Conservation (phyloP, 2,797 vertebrate genomes). For the Simalia tracyae region DNA sequence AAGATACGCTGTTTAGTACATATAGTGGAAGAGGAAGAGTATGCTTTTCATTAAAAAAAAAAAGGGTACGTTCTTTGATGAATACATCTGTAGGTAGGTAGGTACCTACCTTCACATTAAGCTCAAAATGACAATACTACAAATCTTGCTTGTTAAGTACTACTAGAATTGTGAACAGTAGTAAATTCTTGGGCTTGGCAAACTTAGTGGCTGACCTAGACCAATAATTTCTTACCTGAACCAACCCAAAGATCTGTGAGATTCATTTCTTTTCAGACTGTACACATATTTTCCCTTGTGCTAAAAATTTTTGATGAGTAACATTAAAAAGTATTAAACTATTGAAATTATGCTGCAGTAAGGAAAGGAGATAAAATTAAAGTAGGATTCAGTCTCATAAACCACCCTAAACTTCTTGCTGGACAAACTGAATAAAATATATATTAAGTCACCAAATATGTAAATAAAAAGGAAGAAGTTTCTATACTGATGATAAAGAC, state of each 20-base stretch:
- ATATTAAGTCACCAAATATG: neutral
- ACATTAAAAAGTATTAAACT: slow-evolving; percentile 39
- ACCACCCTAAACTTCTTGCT: neutral
- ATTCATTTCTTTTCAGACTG: slow-evolving; percentile 74
- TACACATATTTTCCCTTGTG: slow-evolving; percentile 78
- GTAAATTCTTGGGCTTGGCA: neutral
- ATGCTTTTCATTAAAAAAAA: neutral
- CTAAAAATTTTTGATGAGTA: slow-evolving; percentile 77
- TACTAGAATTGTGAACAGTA: neutral
- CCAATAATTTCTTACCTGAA: neutral
- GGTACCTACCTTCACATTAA: neutral
- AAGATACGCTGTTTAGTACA: neutral
- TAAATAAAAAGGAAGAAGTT: neutral
- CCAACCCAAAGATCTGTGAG: accelerated
- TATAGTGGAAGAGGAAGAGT: neutral
- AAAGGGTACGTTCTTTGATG: neutral
- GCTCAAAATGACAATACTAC: neutral
- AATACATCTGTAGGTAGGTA: too few species aligned
- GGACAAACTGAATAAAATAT: neutral
- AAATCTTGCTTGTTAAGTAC: neutral
- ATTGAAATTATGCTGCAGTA: neutral
- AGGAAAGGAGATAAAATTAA: neutral
- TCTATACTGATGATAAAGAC: neutral
- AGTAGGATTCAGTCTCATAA: neutral
- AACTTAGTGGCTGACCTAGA: neutral